Percentiles rank a stretch among this genome's conserved stretches.
Evolutionary conservation across 2,888 invertebrate genomes (phyloP).

Genomic region (Peribatodes rhomboidaria): DNA sequence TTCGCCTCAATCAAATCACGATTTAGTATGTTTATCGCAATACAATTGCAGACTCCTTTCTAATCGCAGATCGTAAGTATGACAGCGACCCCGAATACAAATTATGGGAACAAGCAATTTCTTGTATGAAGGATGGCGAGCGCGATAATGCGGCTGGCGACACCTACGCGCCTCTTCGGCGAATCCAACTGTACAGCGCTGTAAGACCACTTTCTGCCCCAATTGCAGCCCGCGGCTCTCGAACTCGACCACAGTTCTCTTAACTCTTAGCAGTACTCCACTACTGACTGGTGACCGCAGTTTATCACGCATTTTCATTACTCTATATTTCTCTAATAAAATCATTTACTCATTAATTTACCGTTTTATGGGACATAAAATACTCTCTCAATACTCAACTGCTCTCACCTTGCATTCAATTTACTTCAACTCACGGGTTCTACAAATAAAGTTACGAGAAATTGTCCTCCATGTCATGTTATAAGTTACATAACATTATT

Average conservation of each 20-base stretch:
- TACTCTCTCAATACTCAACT: not conserved
- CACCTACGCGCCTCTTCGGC: slow-evolving; percentile 81
- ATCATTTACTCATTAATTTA: not conserved
- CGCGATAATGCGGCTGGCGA: slow-evolving; percentile 70
- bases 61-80: slow-evolving; percentile 79
- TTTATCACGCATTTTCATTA: not conserved
- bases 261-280: slow-evolving; percentile 15
- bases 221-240: slow-evolving; percentile 61
- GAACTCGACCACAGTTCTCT: slow-evolving; percentile 22
- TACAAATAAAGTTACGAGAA: not conserved
- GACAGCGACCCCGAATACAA: slow-evolving; percentile 83
- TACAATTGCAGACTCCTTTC: slow-evolving; percentile 83
- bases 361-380: not conserved
- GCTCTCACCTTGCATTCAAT: not conserved
- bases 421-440: not conserved
- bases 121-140: slow-evolving; percentile 79
- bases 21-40: slow-evolving; percentile 67
- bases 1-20: slow-evolving; percentile 58
- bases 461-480: not conserved
- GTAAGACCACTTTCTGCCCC: slow-evolving; percentile 75
- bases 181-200: slow-evolving; percentile 78
- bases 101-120: slow-evolving; percentile 83
- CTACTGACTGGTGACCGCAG: not conserved
- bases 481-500: slow-evolving; percentile 12
- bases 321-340: slow-evolving; percentile 1